phyloP scores from a whole-genome alignment of 1,140 invertebrate genomes.

The Cardiocondyla obscurior region DNA sequence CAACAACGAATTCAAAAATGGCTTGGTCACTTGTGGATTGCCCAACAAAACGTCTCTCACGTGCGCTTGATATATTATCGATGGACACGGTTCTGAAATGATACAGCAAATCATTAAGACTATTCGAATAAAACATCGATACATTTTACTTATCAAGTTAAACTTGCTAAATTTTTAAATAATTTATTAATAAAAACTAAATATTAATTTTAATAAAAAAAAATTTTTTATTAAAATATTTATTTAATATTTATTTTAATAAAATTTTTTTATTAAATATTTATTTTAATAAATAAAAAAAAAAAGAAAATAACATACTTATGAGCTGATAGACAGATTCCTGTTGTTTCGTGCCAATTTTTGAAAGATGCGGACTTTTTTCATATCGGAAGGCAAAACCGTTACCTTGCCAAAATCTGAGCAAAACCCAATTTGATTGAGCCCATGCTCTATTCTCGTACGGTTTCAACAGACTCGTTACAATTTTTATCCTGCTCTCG shows the following conservation, averaged over 20 bases:
- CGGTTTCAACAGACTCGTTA: conserved; percentile 88
- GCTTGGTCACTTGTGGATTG: conserved; percentile 82
- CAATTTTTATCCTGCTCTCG: conserved; percentile 84
- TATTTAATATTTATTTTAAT: too few relatives aligned
- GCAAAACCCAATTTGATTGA: conserved; percentile 93
- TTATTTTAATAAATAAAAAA: conserved; percentile 17
- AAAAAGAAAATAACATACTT: conserved; percentile 77
- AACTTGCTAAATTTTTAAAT: neutral
- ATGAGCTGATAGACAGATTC: conserved; percentile 82
- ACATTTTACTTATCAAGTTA: neutral
- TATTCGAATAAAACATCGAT: neutral
- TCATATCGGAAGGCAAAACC: conserved; percentile 92
- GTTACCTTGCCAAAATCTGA: conserved; percentile 93
- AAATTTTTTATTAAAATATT: conserved; percentile 10
- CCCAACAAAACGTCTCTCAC: conserved; percentile 84
- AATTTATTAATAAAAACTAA: conserved; percentile 13
- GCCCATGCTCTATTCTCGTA: conserved; percentile 94
- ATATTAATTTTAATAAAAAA: conserved; percentile 17
- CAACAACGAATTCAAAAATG: conserved; percentile 91
- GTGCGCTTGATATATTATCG: conserved; percentile 85
- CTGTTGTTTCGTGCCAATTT: conserved; percentile 82
- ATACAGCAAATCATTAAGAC: neutral
- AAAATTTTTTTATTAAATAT: too few relatives aligned
- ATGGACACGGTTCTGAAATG: conserved; percentile 87
- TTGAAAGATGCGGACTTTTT: conserved; percentile 85